A percentile compares a stretch with the other conserved stretches of the same genome.
These are phyloP conservation scores for Panonychus citri DNA, from an alignment of 1,140 invertebrate species.

Conservation along the genomic window DNA sequence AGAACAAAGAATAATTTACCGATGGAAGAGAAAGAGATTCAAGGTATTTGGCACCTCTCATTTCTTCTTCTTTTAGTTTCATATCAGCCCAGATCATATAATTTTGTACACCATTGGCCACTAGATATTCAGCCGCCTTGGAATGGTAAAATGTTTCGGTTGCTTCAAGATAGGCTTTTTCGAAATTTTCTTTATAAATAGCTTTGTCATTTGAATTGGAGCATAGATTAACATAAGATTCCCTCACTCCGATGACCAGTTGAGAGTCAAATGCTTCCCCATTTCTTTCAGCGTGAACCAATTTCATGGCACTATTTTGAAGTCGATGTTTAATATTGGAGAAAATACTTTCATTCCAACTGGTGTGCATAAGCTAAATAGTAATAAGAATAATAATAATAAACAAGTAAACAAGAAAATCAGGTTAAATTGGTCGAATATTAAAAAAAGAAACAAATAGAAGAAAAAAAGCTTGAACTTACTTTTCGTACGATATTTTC, in stretches of 20 bases:
- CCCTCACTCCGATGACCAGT: conserved; percentile 80
- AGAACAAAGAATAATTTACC: conserved; percentile 25
- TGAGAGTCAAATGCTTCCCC: conserved; percentile 93
- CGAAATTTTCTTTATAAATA: conserved; percentile 91
- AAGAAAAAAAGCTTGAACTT: background rate
- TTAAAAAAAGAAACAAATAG: background rate
- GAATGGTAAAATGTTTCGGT: conserved; percentile 78
- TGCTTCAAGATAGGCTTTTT: conserved; percentile 76
- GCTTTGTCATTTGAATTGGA: conserved; percentile 77
- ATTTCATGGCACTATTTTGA: conserved; percentile 88
- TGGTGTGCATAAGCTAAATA: conserved; percentile 75
- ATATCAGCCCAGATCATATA: conserved; percentile 92
- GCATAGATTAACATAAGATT: conserved; percentile 90
- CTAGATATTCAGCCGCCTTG: conserved; percentile 69
- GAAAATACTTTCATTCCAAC: conserved; percentile 95
- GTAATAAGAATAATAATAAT: background rate
- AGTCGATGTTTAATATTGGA: conserved; percentile 70
- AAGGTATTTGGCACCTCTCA: conserved; percentile 70
- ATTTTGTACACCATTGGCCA: conserved; percentile 72
- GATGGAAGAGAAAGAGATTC: conserved; percentile 55
- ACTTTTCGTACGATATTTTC: conserved; percentile 70
- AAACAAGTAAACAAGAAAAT: no score
- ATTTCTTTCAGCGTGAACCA: conserved; percentile 83
- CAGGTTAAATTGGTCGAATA: background rate
- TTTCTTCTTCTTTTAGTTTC: conserved; percentile 84